A percentile compares a stretch with the other conserved stretches of the same genome.
Conservation (phyloP, 2,888 invertebrate species). For the Laspeyria flexula region DNA sequence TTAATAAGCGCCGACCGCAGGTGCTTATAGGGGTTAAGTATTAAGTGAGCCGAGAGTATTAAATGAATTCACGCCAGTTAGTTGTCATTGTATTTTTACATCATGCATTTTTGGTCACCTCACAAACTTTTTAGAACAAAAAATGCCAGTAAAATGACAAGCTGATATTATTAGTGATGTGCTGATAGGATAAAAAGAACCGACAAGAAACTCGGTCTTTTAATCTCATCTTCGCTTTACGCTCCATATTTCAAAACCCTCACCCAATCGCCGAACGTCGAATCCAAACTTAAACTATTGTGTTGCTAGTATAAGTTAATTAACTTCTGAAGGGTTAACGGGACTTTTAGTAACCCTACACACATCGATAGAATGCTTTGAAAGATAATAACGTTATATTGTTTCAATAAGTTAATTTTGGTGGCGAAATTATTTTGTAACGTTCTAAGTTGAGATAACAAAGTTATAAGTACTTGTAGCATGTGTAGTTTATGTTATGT, state of each 20-base stretch:
- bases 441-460: background rate
- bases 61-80: too few species aligned
- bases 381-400: constrained; percentile 4
- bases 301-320: constrained; percentile 27
- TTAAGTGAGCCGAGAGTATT: too few species aligned
- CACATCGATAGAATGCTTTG: constrained; percentile 4
- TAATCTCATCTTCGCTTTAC: too few species aligned
- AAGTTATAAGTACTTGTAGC: background rate
- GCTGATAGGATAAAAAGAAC: too few species aligned
- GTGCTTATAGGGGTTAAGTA: background rate
- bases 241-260: too few species aligned
- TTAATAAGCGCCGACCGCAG: background rate
- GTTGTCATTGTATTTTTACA: too few species aligned
- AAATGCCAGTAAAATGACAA: too few species aligned
- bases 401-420: constrained; percentile 5
- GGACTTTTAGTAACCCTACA: constrained; percentile 4
- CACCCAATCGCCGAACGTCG: background rate
- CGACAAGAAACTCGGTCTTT: too few species aligned
- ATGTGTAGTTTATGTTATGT: too few species aligned
- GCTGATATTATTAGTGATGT: too few species aligned
- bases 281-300: constrained; percentile 28
- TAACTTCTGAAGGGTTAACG: constrained; percentile 16
- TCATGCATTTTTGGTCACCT: too few species aligned
- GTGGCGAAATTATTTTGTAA: background rate
- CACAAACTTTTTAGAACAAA: too few species aligned